These are phyloP conservation scores for Odontomyia ornata DNA, from an alignment of 2,888 invertebrate genomes.

Conservation along the genomic window DNA sequence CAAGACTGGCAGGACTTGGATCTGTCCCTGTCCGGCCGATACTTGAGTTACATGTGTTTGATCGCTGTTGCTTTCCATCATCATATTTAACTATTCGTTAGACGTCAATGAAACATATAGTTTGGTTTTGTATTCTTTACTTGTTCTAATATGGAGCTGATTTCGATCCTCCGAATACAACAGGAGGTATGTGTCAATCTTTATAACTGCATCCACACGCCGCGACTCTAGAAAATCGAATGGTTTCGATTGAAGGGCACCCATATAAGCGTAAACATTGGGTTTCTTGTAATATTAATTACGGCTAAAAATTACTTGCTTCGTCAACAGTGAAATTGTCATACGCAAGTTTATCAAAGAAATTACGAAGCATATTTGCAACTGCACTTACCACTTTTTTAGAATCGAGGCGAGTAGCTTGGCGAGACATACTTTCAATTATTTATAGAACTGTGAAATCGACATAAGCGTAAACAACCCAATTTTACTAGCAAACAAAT, in stretches of 20 bases:
- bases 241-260: conserved; percentile 57
- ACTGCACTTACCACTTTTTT: conserved; percentile 64
- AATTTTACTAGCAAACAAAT: neutral
- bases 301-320: conserved; percentile 20
- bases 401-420: conserved; percentile 60
- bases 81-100: neutral
- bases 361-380: neutral
- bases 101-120: neutral
- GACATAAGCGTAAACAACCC: conserved; percentile 17
- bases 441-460: neutral
- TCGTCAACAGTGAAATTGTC: neutral
- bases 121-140: neutral
- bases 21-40: conserved; percentile 49
- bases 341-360: neutral
- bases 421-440: conserved; percentile 59
- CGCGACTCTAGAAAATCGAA: conserved; percentile 64
- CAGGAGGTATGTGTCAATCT: conserved; percentile 1
- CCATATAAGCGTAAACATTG: conserved; percentile 56
- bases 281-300: conserved; percentile 47
- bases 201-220: conserved; percentile 52
- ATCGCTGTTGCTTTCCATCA: conserved; percentile 46
- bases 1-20: conserved; percentile 50
- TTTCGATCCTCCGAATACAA: neutral
- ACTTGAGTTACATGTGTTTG: conserved; percentile 46
- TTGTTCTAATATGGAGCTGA: neutral